Evolutionary conservation across 2,113 vertebrate genomes (phyloP).

Genomic region (Anhinga rufa): DNA sequence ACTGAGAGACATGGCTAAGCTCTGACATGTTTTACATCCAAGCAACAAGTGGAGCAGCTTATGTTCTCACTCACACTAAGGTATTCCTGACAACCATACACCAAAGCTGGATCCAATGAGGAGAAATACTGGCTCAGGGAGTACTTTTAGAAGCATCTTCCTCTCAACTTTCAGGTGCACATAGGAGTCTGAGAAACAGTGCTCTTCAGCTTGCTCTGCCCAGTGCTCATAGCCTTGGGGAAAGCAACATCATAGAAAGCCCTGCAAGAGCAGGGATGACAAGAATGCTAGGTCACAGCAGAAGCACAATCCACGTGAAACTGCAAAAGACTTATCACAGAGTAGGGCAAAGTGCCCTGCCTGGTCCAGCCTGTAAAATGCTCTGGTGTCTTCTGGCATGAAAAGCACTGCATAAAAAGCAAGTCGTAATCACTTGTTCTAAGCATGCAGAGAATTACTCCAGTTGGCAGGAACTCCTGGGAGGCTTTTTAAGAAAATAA

Average conservation of each 20-base stretch:
- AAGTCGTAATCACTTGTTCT: not conserved
- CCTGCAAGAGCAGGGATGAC: not conserved
- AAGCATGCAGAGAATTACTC: not conserved
- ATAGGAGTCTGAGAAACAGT: not conserved
- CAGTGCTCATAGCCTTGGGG: not conserved
- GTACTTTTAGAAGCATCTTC: not conserved
- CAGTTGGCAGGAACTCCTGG: not conserved
- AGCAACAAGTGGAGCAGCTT: not conserved
- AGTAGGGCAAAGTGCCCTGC: not conserved
- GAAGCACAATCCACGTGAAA: not conserved
- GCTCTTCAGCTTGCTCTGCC: not conserved
- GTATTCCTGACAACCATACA: not conserved
- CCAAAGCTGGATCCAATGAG: not conserved
- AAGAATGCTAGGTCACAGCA: not conserved
- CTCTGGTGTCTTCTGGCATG: not conserved
- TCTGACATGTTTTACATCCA: not conserved
- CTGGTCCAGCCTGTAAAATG: not conserved
- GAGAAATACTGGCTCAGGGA: not conserved
- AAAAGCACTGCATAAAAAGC: not conserved
- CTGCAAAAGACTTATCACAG: not conserved
- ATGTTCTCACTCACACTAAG: not conserved
- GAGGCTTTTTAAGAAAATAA: not conserved
- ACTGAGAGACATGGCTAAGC: not conserved
- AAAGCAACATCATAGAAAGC: not conserved
- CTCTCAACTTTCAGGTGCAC: not conserved